Percentiles rank a stretch among this genome's conserved stretches.
Evolutionary conservation across 1,140 invertebrate species (phyloP).

Genomic region (Pentalonia nigronervosa): DNA sequence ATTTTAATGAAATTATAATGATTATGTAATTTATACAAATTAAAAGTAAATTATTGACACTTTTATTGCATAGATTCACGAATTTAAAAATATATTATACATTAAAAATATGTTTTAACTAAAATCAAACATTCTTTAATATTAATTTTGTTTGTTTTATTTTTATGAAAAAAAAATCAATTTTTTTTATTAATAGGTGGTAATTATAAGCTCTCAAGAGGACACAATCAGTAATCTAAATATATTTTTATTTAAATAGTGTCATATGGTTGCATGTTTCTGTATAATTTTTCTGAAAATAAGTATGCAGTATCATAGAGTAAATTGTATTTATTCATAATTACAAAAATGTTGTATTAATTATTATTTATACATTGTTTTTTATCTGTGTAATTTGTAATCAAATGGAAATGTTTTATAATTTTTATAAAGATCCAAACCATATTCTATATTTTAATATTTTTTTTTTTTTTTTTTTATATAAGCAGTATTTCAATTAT

Average conservation of each 20-base stretch:
- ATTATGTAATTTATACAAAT: constrained; percentile 17
- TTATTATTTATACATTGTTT: constrained; percentile 1
- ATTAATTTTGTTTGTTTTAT: background rate
- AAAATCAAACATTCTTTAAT: constrained; percentile 33
- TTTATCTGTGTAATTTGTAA: background rate
- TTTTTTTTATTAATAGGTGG: background rate
- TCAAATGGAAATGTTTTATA: background rate
- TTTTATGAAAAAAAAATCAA: background rate
- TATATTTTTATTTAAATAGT: background rate
- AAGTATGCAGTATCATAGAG: background rate
- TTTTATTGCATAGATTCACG: background rate
- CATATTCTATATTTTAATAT: background rate
- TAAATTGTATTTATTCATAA: background rate
- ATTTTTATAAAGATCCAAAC: background rate
- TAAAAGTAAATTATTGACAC: background rate
- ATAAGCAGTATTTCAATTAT: constrained; percentile 21
- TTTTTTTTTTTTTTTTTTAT: background rate
- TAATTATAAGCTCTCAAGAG: constrained; percentile 8
- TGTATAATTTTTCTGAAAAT: too few relatives aligned
- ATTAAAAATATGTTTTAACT: constrained; percentile 17
- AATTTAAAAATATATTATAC: constrained; percentile 24
- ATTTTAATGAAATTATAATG: background rate
- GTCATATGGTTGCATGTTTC: background rate
- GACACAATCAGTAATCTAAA: background rate
- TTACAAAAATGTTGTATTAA: background rate